Conservation (phyloP, 2,113 vertebrate genomes). For the Colinus virginianus region DNA sequence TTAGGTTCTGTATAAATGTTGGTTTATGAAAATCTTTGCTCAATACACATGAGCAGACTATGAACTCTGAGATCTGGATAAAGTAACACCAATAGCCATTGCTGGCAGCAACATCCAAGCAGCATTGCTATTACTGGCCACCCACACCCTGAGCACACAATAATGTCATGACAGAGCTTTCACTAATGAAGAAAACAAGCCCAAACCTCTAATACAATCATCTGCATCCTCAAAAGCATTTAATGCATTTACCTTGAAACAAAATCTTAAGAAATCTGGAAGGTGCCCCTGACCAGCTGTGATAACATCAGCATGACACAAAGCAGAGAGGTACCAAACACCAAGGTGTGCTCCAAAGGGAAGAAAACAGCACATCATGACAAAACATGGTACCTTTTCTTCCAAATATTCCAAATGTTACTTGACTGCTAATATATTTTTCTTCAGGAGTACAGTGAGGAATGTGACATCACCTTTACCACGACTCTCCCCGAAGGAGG, state of each 20-base stretch:
- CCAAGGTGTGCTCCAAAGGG: not conserved
- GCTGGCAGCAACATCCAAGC: not conserved
- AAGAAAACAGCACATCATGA: not conserved
- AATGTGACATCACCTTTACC: not conserved
- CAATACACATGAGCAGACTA: not conserved
- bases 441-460: not conserved
- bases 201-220: not conserved
- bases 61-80: not conserved
- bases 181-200: not conserved
- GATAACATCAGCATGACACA: fast-evolving
- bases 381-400: not conserved
- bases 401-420: not conserved
- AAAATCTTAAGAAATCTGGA: not conserved
- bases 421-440: not conserved
- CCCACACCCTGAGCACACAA: not conserved
- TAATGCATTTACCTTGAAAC: not conserved
- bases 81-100: not conserved
- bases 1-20: not conserved
- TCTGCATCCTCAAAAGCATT: not conserved
- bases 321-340: not conserved
- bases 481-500: not conserved
- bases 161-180: not conserved
- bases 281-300: not conserved
- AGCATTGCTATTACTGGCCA: not conserved
- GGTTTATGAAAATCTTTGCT: not conserved